phyloP scores from a whole-genome alignment of 2,888 invertebrate genomes.

The Steinernema carpocapsae region DNA sequence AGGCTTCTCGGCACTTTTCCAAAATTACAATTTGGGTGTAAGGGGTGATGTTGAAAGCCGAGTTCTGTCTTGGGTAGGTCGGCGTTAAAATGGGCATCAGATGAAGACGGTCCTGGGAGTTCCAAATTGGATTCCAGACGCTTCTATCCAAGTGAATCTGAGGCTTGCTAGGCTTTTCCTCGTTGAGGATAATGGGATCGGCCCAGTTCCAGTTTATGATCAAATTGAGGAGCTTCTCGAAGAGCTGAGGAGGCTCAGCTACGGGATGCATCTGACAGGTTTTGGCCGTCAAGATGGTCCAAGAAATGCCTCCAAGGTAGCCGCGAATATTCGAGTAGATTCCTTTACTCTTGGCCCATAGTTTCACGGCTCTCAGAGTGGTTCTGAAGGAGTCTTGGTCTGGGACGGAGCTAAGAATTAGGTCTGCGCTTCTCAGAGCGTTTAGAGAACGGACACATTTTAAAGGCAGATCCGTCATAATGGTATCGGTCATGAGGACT shows the following conservation, averaged over 20 bases:
- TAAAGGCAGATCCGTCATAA: constrained; percentile 89
- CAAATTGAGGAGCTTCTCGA: constrained; percentile 95
- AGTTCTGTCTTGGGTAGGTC: constrained; percentile 97
- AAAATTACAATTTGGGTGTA: constrained; percentile 68
- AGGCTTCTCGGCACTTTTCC: constrained; percentile 36
- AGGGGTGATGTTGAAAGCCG: constrained; percentile 91
- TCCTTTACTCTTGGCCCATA: constrained; percentile 96
- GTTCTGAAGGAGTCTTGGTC: constrained; percentile 89
- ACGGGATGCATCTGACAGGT: constrained; percentile 97
- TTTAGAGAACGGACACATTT: constrained; percentile 94
- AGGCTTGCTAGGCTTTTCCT: constrained; percentile 73
- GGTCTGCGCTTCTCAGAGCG: constrained; percentile 93
- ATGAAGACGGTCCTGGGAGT: constrained; percentile 87
- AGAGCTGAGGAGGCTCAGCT: constrained; percentile 87
- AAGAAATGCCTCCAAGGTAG: constrained; percentile 89
- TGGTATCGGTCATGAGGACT: constrained; percentile 85
- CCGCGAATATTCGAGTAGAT: constrained; percentile 96
- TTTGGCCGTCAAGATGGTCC: constrained; percentile 97
- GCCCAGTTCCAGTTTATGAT: constrained; percentile 99
- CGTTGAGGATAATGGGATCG: constrained; percentile 91
- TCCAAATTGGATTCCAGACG: constrained; percentile 91
- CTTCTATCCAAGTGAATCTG: constrained; percentile 69
- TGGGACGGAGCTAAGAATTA: constrained; percentile 90
- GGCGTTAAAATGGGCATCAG: constrained; percentile 98
- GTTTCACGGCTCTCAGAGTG: constrained; percentile 87